Conservation (phyloP, 1,140 invertebrate genomes). For the Hyles vespertilio region DNA sequence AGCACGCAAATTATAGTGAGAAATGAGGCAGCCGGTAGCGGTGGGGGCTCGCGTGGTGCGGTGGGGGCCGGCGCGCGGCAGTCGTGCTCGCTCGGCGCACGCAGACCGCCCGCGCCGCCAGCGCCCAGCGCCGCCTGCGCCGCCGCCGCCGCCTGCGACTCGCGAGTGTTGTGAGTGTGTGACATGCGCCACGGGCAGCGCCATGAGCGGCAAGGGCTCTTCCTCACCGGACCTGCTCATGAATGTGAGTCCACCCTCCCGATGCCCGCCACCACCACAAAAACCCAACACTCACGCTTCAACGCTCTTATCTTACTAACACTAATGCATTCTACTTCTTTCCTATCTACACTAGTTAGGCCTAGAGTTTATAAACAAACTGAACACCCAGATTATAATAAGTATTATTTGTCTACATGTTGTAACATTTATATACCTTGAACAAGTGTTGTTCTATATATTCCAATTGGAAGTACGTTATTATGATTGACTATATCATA, state of each 20-base stretch:
- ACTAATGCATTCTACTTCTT: neutral
- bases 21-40: conserved; percentile 74
- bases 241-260: conserved; percentile 66
- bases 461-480: too few species aligned
- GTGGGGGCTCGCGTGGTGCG: conserved; percentile 58
- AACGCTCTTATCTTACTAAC: conserved; percentile 17
- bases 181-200: conserved; percentile 56
- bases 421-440: too few species aligned
- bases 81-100: conserved; percentile 59
- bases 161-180: conserved; percentile 64
- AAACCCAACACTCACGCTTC: conserved; percentile 8
- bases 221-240: conserved; percentile 75
- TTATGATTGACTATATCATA: too few species aligned
- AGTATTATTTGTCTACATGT: too few species aligned
- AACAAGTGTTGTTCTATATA: too few species aligned
- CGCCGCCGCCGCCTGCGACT: conserved; percentile 38
- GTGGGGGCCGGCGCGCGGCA: conserved; percentile 56
- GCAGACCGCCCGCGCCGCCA: conserved; percentile 65
- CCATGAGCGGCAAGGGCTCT: conserved; percentile 73
- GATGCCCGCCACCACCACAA: conserved; percentile 16
- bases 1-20: conserved; percentile 74
- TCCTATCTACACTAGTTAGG: too few species aligned
- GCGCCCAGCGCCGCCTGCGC: conserved; percentile 53
- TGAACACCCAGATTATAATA: too few species aligned
- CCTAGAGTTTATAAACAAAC: too few species aligned